Evolutionary conservation across 2,888 invertebrate genomes (phyloP).

Genomic region (Leptopilina drosophilae): DNA sequence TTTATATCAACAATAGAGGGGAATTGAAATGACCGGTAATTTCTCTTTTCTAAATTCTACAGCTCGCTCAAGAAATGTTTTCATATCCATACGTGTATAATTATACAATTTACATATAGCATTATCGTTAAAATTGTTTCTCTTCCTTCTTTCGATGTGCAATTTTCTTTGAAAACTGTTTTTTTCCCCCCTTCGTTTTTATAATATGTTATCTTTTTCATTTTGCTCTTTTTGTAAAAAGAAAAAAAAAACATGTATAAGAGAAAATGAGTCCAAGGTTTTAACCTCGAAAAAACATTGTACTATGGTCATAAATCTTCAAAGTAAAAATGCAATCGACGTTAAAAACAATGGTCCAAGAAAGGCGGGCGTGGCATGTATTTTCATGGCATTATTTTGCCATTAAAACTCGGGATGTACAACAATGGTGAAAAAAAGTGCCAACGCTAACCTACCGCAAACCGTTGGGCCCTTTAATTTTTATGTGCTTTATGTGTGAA

Average conservation of each 20-base stretch:
- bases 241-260: neutral
- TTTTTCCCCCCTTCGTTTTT: neutral
- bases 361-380: conserved; percentile 10
- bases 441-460: neutral
- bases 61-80: neutral
- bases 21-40: conserved; percentile 9
- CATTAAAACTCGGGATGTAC: conserved; percentile 15
- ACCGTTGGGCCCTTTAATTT: neutral
- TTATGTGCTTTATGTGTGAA: no score
- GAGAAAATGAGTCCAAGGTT: neutral
- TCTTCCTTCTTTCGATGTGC: no score
- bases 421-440: conserved; percentile 17
- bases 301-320: conserved; percentile 7
- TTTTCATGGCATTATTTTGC: conserved; percentile 28
- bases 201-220: neutral
- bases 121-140: no score
- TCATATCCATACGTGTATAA: neutral
- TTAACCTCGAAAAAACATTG: conserved; percentile 8
- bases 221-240: neutral
- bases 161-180: no score
- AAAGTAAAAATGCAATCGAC: neutral
- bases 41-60: neutral
- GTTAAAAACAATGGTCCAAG: conserved; percentile 18
- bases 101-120: neutral
- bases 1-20: neutral